Conservation (phyloP, 2,113 vertebrate species). For the Saccopteryx bilineata region DNA sequence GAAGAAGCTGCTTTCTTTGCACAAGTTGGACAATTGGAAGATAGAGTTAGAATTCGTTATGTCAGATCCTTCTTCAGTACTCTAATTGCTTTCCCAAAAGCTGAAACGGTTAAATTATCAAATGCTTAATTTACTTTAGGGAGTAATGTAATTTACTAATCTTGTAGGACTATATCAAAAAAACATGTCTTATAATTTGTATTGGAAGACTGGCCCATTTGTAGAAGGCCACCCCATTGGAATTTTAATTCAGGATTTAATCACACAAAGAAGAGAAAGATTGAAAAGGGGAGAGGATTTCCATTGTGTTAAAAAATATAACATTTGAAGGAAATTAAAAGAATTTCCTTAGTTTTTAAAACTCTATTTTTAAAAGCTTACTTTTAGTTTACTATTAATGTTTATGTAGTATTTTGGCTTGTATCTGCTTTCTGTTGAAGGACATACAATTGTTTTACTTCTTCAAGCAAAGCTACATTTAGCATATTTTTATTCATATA, state of each 20-base stretch:
- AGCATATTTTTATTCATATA: not conserved
- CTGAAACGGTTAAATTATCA: conserved; percentile 50
- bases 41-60: not conserved
- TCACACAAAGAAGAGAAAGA: not conserved
- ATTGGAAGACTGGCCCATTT: conserved; percentile 1
- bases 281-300: not conserved
- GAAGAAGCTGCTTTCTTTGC: not conserved
- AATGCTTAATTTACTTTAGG: conserved; percentile 46
- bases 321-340: conserved; percentile 16
- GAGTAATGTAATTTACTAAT: conserved; percentile 41
- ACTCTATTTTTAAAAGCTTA: not conserved
- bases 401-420: not conserved
- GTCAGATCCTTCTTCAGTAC: not conserved
- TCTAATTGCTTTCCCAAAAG: not conserved
- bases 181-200: conserved; percentile 24
- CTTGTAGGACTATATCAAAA: not conserved
- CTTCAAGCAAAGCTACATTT: not conserved
- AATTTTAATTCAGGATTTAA: conserved; percentile 28
- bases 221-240: not conserved
- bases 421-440: not conserved
- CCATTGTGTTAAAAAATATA: not conserved
- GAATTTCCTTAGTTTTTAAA: conserved; percentile 14
- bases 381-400: conserved; percentile 29
- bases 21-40: not conserved
- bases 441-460: conserved; percentile 3